Evolutionary conservation across 2,888 invertebrate genomes (phyloP).

Genomic region (Didymodactylos carnosus): DNA sequence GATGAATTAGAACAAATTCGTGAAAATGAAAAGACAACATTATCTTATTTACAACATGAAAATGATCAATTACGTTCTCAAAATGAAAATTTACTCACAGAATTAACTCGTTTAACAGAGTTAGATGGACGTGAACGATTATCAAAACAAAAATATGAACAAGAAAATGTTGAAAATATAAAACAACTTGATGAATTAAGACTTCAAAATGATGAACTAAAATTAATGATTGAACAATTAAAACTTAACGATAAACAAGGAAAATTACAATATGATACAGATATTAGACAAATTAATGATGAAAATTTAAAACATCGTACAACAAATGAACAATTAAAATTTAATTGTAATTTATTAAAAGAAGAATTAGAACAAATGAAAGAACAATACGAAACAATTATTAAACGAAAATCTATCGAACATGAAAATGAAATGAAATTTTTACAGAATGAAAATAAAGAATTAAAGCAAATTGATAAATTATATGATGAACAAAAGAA

Average conservation of each 20-base stretch:
- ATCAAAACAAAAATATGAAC: too few species aligned
- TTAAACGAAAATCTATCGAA: too few species aligned
- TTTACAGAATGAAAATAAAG: neutral
- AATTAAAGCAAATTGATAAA: neutral
- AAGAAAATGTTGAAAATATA: neutral
- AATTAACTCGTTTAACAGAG: neutral
- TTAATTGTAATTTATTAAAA: neutral
- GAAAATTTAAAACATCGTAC: slow-evolving; percentile 26
- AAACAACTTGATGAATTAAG: neutral
- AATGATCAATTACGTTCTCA: neutral
- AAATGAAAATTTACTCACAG: neutral
- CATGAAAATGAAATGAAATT: neutral
- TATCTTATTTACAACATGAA: neutral
- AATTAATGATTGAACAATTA: neutral
- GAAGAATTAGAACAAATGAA: neutral
- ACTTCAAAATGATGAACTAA: neutral
- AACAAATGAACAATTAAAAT: slow-evolving; percentile 6
- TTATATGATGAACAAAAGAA: neutral
- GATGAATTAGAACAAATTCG: neutral
- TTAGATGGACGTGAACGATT: neutral
- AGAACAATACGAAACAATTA: neutral
- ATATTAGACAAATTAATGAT: slow-evolving; percentile 71
- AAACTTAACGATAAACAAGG: neutral
- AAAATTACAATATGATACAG: neutral
- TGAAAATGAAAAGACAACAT: neutral